A percentile compares a stretch with the other conserved stretches of the same genome.
Conservation (phyloP, 2,888 invertebrate species). For the Ligdia adustata region DNA sequence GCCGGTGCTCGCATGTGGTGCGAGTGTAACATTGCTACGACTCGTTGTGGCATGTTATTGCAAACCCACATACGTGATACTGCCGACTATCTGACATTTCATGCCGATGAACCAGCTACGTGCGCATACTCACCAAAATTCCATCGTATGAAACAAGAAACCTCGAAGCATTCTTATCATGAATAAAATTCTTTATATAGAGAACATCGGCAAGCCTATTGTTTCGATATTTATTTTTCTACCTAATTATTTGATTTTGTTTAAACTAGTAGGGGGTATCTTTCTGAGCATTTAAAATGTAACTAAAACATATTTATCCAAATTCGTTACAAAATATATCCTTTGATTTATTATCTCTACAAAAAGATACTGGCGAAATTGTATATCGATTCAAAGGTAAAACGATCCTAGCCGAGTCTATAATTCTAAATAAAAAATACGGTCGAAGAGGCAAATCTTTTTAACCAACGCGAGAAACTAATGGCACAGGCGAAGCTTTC, state of each 20-base stretch:
- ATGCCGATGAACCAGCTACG: slow-evolving; percentile 77
- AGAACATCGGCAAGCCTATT: slow-evolving; percentile 35
- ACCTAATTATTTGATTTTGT: too few relatives aligned
- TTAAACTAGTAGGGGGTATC: too few relatives aligned
- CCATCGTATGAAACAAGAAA: slow-evolving; percentile 56
- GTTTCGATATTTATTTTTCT: too few relatives aligned
- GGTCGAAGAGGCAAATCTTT: slow-evolving; percentile 79
- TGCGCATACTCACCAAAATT: slow-evolving; percentile 65
- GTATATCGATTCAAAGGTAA: slow-evolving; percentile 32
- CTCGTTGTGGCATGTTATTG: slow-evolving; percentile 82
- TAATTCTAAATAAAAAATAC: slow-evolving; percentile 74
- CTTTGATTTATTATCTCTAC: too few relatives aligned
- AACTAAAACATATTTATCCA: too few relatives aligned
- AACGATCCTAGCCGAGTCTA: slow-evolving; percentile 55
- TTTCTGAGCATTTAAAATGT: too few relatives aligned
- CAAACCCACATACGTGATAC: slow-evolving; percentile 78
- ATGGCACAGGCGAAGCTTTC: slow-evolving; percentile 83
- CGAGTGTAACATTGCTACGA: slow-evolving; percentile 79
- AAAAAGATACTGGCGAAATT: slow-evolving; percentile 5
- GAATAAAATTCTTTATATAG: slow-evolving; percentile 39
- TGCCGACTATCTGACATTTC: slow-evolving; percentile 80
- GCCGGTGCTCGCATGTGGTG: slow-evolving; percentile 69
- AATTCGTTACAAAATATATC: too few relatives aligned
- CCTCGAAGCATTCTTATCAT: slow-evolving; percentile 45
- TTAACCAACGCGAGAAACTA: slow-evolving; percentile 83